A percentile compares a stretch with the other conserved stretches of the same genome.
Conservation (phyloP, 2,888 invertebrate genomes). For the Acronicta alni region DNA sequence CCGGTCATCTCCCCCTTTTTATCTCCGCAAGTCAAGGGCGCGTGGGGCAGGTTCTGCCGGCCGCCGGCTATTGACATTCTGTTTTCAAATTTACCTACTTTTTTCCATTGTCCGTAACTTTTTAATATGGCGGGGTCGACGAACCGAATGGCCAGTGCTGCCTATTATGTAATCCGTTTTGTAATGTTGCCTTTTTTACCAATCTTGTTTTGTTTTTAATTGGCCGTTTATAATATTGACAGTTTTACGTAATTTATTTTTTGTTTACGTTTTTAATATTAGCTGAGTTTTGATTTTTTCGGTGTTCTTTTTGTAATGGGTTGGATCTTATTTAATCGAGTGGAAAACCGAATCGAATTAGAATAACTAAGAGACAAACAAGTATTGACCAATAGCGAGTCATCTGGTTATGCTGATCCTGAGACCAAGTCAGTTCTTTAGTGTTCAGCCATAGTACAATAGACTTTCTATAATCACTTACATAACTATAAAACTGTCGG, state of each 20-base stretch:
- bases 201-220: conserved; percentile 62
- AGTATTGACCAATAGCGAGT: too few species aligned
- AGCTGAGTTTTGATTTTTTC: conserved; percentile 2
- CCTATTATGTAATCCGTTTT: conserved; percentile 71
- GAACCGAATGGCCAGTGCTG: conserved; percentile 79
- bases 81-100: conserved; percentile 88
- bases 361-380: neutral
- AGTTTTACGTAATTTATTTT: conserved; percentile 46
- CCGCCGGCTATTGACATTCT: conserved; percentile 89
- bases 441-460: neutral
- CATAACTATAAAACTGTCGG: conserved; percentile 3
- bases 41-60: conserved; percentile 88
- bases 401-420: neutral
- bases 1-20: conserved; percentile 87
- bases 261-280: conserved; percentile 33
- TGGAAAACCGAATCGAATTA: conserved; percentile 1
- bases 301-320: neutral
- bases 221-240: conserved; percentile 42
- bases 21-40: conserved; percentile 88
- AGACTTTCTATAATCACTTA: neutral
- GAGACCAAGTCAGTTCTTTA: neutral
- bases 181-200: conserved; percentile 60
- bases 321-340: conserved; percentile 11
- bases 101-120: conserved; percentile 88
- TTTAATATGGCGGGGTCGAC: conserved; percentile 84